Percentiles rank a stretch among this genome's conserved stretches.
These are phyloP conservation scores for Ferrisia virgata DNA, from an alignment of 2,888 invertebrate genomes.

Conservation along the genomic window DNA sequence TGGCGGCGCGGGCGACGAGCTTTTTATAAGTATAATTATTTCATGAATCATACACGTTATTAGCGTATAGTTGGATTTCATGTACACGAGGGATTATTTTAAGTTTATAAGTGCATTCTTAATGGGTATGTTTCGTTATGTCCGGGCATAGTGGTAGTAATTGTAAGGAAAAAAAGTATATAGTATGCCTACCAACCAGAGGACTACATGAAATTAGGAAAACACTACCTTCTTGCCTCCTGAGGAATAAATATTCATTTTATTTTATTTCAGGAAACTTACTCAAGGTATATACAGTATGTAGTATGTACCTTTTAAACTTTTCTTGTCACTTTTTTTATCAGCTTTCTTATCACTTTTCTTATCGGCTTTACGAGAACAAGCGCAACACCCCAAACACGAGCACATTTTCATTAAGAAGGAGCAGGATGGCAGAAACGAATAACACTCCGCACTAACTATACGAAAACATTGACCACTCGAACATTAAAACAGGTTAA, in stretches of 20 bases:
- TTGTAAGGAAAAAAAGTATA: too few relatives aligned
- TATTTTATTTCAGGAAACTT: too few relatives aligned
- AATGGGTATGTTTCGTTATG: not conserved
- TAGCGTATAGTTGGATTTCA: not conserved
- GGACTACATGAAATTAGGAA: too few relatives aligned
- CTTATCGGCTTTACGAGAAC: conserved; percentile 27
- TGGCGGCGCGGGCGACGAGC: not conserved
- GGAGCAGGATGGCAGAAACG: not conserved
- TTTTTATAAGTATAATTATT: not conserved
- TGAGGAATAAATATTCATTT: too few relatives aligned
- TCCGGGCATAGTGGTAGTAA: not conserved
- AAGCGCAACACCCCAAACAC: conserved; percentile 34
- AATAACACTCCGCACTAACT: not conserved
- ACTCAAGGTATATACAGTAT: not conserved
- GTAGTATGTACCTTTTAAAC: not conserved
- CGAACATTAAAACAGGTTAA: not conserved
- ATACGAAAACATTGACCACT: too few relatives aligned
- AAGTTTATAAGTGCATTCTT: not conserved
- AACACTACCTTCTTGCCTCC: too few relatives aligned
- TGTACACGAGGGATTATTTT: not conserved
- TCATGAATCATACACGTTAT: not conserved
- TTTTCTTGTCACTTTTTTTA: conserved; percentile 11
- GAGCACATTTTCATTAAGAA: conserved; percentile 27
- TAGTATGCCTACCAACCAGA: too few relatives aligned
- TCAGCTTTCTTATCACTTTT: not conserved